Base-by-base conservation (phyloP, 2,797 vertebrate species). In the Petrocephalus schoutedeni region DNA sequence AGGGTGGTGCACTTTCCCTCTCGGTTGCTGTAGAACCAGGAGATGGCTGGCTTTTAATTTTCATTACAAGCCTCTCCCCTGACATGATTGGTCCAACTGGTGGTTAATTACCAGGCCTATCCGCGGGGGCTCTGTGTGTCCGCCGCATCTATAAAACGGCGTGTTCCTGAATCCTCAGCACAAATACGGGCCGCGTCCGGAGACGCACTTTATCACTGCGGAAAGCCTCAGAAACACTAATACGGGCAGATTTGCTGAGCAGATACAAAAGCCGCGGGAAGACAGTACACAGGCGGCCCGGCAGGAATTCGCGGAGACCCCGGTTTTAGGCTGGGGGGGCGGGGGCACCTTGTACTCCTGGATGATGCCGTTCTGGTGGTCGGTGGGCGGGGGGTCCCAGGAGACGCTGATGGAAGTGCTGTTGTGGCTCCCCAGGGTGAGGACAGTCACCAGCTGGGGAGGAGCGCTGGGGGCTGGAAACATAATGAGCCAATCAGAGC, bases 321-420 rank as follows among this genome's bases (percentile, higher is more conserved):
- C 21, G 2, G 23, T 54, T 58, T 32, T 59, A 9, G 14, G 51
- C 21, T 16, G 53, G 21, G 84, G 84, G 84, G n/a, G 21, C 32
- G 83, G 14, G 23, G 3, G 21, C 92, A 99, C 98, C 98, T 97
- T 99, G 91, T 99, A 99, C 91, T 99, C 98, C 92, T 99, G 98
- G 93, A 99, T 98, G 91, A 99, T 96, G 94, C 98, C 98, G 45
- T 99, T 99, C 93, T 99, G 98, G 92, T 99, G 97, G 93, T 99
- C 98, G 0, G 96, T 93, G 64, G 97, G 97, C 86, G 98, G 98
- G n/a, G 98, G 98, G 91, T 99, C 98, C 98, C 98, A 99, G 90
- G 98, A 99, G 94, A 99, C 97, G 93, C 98, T 99, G 90, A 99
- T 99, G 89, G 98, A 99, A 45, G 98, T 99, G 93, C 97, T 99